Percentiles rank a stretch among this genome's conserved stretches.
phyloP scores from a whole-genome alignment of 2,113 vertebrate genomes.

The Ariopsis seemanni region DNA sequence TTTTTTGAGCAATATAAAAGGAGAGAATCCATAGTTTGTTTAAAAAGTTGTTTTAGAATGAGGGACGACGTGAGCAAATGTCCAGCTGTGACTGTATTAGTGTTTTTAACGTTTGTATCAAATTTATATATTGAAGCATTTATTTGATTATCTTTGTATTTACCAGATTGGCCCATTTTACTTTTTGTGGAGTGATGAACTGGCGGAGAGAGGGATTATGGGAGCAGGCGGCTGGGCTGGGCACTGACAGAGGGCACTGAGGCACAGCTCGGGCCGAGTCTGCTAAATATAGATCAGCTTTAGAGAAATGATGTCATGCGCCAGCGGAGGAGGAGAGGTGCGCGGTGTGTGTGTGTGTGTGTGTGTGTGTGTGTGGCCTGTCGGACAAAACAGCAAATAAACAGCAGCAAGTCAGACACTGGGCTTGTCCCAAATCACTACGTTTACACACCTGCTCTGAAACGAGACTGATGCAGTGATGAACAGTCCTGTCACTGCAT shows the following conservation, averaged over 20 bases:
- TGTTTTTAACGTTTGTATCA: neutral
- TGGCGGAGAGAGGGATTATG: slow-evolving; percentile 49
- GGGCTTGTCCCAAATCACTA: slow-evolving; percentile 10
- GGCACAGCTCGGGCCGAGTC: slow-evolving; percentile 64
- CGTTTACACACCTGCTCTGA: neutral
- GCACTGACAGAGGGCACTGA: slow-evolving; percentile 71
- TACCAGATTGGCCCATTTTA: neutral
- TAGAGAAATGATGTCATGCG: slow-evolving; percentile 73
- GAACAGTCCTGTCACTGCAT: neutral
- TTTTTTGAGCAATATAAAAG: neutral
- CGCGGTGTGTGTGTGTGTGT: neutral
- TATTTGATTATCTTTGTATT: neutral
- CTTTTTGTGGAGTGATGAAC: slow-evolving; percentile 52
- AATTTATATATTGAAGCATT: neutral
- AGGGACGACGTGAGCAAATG: neutral
- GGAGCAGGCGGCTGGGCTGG: slow-evolving; percentile 52
- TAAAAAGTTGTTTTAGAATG: neutral
- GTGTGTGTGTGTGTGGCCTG: neutral
- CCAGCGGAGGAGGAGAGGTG: slow-evolving; percentile 38
- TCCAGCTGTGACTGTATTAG: no score
- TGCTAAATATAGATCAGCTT: slow-evolving; percentile 76
- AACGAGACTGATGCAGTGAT: neutral
- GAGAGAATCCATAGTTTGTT: neutral
- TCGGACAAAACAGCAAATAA: slow-evolving; percentile 15
- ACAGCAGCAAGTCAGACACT: neutral